These are phyloP conservation scores for Galemys pyrenaicus DNA, from an alignment of 2,113 vertebrate species.

Conservation along the genomic window DNA sequence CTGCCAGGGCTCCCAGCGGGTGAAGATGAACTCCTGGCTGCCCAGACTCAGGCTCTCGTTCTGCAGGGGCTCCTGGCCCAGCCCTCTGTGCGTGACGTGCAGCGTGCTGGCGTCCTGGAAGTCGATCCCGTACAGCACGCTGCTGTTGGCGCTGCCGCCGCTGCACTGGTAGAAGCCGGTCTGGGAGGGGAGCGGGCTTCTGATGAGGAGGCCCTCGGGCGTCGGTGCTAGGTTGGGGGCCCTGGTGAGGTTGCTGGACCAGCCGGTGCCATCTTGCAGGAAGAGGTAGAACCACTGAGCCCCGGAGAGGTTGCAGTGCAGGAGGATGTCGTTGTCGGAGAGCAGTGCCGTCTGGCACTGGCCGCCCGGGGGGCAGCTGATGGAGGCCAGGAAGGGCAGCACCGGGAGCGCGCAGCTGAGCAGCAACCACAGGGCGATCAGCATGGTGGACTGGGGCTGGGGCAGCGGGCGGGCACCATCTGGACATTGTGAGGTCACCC, in stretches of 20 bases:
- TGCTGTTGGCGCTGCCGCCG: fast-evolving
- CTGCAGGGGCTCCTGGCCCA: conserved; percentile 14
- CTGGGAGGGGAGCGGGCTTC: neutral
- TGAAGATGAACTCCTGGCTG: conserved; percentile 51
- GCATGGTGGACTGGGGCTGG: conserved; percentile 36
- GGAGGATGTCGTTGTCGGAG: neutral
- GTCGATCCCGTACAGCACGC: conserved; percentile 68
- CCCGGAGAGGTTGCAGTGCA: neutral
- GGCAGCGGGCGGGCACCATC: neutral
- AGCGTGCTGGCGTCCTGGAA: conserved; percentile 70
- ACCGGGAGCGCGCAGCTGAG: neutral
- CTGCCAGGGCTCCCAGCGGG: conserved; percentile 82
- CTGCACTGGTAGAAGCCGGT: conserved; percentile 75
- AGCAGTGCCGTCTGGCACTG: conserved; percentile 59
- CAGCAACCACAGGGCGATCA: conserved; percentile 36
- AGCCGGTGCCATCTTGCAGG: fast-evolving
- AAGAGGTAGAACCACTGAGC: neutral
- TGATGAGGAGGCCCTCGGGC: neutral
- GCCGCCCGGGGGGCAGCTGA: conserved; percentile 22
- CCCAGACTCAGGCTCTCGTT: neutral
- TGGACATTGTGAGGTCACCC: conserved; percentile 53
- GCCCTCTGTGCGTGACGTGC: conserved; percentile 52
- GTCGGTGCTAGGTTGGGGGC: neutral
- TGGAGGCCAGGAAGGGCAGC: neutral
- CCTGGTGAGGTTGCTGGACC: fast-evolving